Evolutionary conservation across 92 coral and sea anemone genomes (phyloP).

Genomic region (Bergia puertoricense): DNA sequence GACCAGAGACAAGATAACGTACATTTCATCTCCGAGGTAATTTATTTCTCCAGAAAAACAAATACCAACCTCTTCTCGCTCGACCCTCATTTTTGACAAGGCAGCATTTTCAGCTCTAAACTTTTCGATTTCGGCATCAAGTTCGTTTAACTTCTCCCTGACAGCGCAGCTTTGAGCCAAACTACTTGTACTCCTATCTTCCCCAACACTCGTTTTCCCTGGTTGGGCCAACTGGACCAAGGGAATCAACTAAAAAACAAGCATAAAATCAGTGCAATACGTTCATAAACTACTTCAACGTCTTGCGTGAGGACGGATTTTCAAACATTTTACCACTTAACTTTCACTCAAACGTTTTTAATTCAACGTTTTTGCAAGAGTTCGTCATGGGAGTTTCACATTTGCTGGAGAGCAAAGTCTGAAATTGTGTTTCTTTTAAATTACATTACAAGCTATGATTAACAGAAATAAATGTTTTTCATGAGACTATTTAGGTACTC

Average conservation of each 20-base stretch:
- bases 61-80: constrained; percentile 85
- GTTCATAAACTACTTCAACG: background rate
- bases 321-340: background rate
- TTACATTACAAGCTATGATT: too few species aligned
- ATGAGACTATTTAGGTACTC: too few species aligned
- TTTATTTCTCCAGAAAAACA: background rate
- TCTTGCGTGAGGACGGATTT: background rate
- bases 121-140: constrained; percentile 89
- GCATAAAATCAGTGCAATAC: background rate
- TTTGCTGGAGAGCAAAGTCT: too few species aligned
- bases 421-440: too few species aligned
- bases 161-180: constrained; percentile 77
- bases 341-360: background rate
- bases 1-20: background rate
- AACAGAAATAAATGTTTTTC: too few species aligned
- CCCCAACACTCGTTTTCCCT: background rate
- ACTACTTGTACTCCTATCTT: background rate
- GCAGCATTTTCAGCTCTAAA: constrained; percentile 90
- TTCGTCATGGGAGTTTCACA: too few species aligned
- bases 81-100: constrained; percentile 73
- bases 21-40: background rate
- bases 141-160: constrained; percentile 89
- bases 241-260: background rate
- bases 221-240: background rate
- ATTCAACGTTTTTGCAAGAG: background rate